A percentile compares a stretch with the other conserved stretches of the same genome.
These are phyloP conservation scores for Lapara coniferarum DNA, from an alignment of 2,888 invertebrate species.

Conservation along the genomic window DNA sequence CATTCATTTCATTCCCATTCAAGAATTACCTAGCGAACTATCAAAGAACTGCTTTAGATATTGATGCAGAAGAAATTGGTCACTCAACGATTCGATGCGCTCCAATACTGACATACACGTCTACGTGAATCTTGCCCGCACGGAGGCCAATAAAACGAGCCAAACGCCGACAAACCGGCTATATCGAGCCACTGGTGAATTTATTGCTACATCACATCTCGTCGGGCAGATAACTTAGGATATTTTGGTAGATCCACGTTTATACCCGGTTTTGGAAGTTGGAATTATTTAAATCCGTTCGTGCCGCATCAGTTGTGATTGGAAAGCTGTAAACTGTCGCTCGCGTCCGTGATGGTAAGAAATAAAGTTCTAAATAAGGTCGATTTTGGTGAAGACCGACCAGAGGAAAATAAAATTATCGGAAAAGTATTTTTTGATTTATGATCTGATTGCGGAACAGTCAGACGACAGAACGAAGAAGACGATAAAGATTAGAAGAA, in stretches of 20 bases:
- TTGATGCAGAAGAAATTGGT: background rate
- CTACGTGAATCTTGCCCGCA: slow-evolving; percentile 19
- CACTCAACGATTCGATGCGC: slow-evolving; percentile 4
- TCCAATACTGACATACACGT: background rate
- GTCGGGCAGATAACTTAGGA: slow-evolving; percentile 14
- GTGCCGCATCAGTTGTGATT: slow-evolving; percentile 11
- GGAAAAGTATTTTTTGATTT: too few relatives aligned
- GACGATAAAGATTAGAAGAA: too few relatives aligned
- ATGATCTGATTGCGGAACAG: too few relatives aligned
- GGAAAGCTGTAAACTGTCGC: slow-evolving; percentile 4
- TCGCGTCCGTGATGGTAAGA: background rate
- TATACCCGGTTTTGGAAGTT: slow-evolving; percentile 19
- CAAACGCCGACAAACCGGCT: slow-evolving; percentile 22
- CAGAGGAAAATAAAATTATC: too few relatives aligned
- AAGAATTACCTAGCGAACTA: background rate
- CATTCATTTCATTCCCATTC: background rate
- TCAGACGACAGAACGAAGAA: too few relatives aligned
- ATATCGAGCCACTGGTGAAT: slow-evolving; percentile 25
- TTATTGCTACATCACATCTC: slow-evolving; percentile 23
- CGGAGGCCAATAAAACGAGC: slow-evolving; percentile 23
- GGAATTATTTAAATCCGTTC: slow-evolving; percentile 22
- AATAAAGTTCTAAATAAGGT: slow-evolving; percentile 3
- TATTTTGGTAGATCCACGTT: slow-evolving; percentile 8
- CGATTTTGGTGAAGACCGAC: too few relatives aligned
- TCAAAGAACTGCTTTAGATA: background rate